A percentile compares a stretch with the other conserved stretches of the same genome.
These are phyloP conservation scores for Pleuronectes platessa DNA, from an alignment of 2,113 vertebrate species.

Conservation along the genomic window DNA sequence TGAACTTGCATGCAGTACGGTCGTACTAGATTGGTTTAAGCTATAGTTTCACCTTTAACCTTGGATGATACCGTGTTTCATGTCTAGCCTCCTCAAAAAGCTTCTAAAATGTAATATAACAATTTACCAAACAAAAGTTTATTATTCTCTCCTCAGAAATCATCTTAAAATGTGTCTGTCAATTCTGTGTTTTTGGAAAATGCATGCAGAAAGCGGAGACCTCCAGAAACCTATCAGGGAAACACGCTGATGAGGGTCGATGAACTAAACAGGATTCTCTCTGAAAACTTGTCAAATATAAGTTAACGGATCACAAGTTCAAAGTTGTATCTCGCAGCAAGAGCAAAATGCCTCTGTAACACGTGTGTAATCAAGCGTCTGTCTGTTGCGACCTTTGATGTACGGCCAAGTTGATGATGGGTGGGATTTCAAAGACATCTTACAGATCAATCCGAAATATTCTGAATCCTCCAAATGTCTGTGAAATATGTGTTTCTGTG, in stretches of 20 bases:
- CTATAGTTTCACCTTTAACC: not conserved
- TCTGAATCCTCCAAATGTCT: not conserved
- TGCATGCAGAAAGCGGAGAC: not conserved
- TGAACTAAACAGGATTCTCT: constrained; percentile 9
- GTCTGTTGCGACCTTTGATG: constrained; percentile 57
- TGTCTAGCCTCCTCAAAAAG: not conserved
- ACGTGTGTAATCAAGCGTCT: constrained; percentile 36
- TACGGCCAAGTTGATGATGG: constrained; percentile 33
- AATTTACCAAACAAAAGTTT: too few relatives aligned
- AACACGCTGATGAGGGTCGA: constrained; percentile 17
- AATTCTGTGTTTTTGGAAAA: not conserved
- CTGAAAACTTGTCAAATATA: constrained; percentile 53
- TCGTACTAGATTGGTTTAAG: not conserved
- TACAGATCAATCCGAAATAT: not conserved
- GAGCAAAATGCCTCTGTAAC: constrained; percentile 35
- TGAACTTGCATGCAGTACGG: not conserved
- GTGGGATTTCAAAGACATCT: not conserved
- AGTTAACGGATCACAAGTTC: constrained; percentile 38
- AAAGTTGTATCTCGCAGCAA: constrained; percentile 53
- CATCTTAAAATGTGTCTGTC: too few relatives aligned
- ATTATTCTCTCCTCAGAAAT: too few relatives aligned
- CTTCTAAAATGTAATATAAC: not conserved
- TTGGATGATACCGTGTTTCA: not conserved
- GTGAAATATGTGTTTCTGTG: constrained; percentile 39
- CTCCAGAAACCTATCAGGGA: not conserved